These are phyloP conservation scores for Oostethus manadensis DNA, from an alignment of 2,113 vertebrate genomes.

Conservation along the genomic window DNA sequence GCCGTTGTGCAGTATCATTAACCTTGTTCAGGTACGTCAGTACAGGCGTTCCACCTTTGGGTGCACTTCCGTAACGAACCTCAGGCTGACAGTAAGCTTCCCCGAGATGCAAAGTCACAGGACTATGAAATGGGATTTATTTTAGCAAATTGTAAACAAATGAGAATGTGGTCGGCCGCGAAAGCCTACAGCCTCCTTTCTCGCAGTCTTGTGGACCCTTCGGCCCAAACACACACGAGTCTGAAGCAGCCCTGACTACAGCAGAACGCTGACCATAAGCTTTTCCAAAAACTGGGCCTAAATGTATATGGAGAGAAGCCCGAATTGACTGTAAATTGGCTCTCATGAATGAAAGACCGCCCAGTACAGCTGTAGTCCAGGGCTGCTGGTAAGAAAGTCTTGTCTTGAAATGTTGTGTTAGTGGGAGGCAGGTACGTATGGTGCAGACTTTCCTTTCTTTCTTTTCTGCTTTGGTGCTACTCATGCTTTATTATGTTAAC, in stretches of 20 bases:
- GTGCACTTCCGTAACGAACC: conserved; percentile 15
- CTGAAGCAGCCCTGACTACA: conserved; percentile 64
- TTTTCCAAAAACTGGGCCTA: conserved; percentile 35
- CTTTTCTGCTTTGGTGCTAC: conserved; percentile 24
- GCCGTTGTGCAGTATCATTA: conserved; percentile 38
- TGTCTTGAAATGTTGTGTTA: conserved; percentile 80
- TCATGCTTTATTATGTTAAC: conserved; percentile 49
- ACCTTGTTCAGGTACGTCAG: conserved; percentile 46
- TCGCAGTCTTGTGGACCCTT: conserved; percentile 69
- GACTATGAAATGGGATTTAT: conserved; percentile 67
- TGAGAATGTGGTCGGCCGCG: conserved; percentile 16
- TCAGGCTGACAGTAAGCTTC: conserved; percentile 22
- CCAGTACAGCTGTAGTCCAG: conserved; percentile 55
- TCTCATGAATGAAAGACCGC: conserved; percentile 32
- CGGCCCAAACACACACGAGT: conserved; percentile 44
- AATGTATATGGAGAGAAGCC: conserved; percentile 10
- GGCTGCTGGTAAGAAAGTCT: conserved; percentile 92
- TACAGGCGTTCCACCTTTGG: conserved; percentile 17
- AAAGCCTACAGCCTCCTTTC: conserved; percentile 30
- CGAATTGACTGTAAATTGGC: conserved; percentile 2
- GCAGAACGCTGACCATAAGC: conserved; percentile 57
- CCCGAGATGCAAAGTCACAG: conserved; percentile 8
- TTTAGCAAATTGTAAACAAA: conserved; percentile 33
- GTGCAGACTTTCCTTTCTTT: conserved; percentile 41
- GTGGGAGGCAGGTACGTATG: conserved; percentile 93